A percentile compares a stretch with the other conserved stretches of the same genome.
phyloP scores from a whole-genome alignment of 2,888 invertebrate genomes.

The Hypselothyrea guttata region DNA sequence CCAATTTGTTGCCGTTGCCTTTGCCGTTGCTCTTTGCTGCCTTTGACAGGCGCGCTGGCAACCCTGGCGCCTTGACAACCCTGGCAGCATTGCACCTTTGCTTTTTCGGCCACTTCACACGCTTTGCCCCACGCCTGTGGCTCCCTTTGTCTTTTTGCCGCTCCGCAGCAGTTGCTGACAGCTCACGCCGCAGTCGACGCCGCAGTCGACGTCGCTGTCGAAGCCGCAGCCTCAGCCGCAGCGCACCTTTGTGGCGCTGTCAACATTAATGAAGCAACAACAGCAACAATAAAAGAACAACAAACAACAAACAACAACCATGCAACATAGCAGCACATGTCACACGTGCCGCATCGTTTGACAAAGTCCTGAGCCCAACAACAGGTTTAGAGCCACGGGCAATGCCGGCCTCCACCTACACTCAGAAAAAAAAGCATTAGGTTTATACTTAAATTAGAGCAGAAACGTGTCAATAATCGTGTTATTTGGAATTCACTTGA shows the following conservation, averaged over 20 bases:
- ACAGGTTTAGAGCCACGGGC: slow-evolving; percentile 29
- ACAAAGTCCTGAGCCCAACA: slow-evolving; percentile 20
- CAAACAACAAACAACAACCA: slow-evolving; percentile 19
- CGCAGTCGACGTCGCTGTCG: no score
- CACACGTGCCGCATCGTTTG: slow-evolving; percentile 53
- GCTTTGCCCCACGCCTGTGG: background rate
- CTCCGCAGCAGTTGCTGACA: slow-evolving; percentile 25
- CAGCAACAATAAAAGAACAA: slow-evolving; percentile 11
- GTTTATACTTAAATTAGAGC: no score
- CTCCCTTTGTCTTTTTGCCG: background rate
- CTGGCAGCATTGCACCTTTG: background rate
- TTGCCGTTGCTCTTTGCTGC: background rate
- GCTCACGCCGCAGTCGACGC: slow-evolving; percentile 49
- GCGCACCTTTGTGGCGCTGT: slow-evolving; percentile 60
- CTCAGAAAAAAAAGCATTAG: no score
- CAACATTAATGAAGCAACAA: slow-evolving; percentile 65
- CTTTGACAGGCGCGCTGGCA: background rate
- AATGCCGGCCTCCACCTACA: background rate
- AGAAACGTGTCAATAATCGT: no score
- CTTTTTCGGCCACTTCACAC: slow-evolving; percentile 1
- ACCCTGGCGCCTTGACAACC: no score
- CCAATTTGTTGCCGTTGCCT: slow-evolving; percentile 19
- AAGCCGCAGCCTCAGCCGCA: slow-evolving; percentile 43
- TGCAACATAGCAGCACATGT: slow-evolving; percentile 38
- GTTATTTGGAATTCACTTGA: no score